Base-by-base conservation (phyloP, 2,888 invertebrate genomes). In the Drosophila maculinotata region DNA sequence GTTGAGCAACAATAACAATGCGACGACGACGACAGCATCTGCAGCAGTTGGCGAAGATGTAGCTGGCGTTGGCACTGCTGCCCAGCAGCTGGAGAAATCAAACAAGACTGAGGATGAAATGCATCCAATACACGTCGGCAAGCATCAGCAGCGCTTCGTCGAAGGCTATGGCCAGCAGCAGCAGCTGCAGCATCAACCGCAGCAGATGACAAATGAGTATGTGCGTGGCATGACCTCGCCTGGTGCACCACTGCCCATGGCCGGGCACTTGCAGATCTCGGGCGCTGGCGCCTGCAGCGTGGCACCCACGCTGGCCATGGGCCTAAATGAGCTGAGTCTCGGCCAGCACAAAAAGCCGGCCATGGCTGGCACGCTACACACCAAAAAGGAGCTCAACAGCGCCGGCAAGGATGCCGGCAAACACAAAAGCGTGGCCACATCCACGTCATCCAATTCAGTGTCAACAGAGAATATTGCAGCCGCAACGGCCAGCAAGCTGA, bases 11-110 rank as follows among this genome's bases (percentile, higher is more conserved):
- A 76, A 78, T 56, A 69, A 73, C 51, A 82, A 66, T 66, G 51
- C 42, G 31, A 45, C 39, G 30, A 69, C 20, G 26, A 44, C 75
- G 57, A 59, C 65, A 49, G 58, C 69, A 39, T 28, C 70, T 41
- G 57, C 68, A 39, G 49, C 66, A 38, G 70, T 63, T 47, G 66
- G 76, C 51, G 75, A 69, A 38, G 69, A 69, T 45, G 49, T 63
- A 57, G 45, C 48, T 59, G 54, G 36, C 53, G 53, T 60, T 69
- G 57, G 44, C 63, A 58, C 51, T 69, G 57, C 64, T 65, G 73
- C 58, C 44, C 93, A 79, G 92, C 93, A 94, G 89, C 94, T 94
- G 92, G 95, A 95, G 92, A 94, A 94, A 90, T 94, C 94, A 88
- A 94, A 88, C 77, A 89, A 95, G 93, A 95, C 95, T 92, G 95